phyloP scores from a whole-genome alignment of 1,140 invertebrate genomes.

The Nymphalis io region DNA sequence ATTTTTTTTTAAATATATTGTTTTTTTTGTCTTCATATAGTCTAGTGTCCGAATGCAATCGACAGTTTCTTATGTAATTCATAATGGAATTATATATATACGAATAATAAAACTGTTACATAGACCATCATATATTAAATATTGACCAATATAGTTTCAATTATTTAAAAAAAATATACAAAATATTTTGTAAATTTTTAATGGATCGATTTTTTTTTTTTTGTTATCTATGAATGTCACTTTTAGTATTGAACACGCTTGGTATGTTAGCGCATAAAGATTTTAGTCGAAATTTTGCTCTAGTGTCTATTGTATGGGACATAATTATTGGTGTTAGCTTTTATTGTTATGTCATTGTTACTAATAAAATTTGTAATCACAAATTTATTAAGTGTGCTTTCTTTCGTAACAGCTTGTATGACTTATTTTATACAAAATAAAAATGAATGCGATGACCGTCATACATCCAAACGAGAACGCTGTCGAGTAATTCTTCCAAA shows the following conservation, averaged over 20 bases:
- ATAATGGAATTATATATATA: neutral
- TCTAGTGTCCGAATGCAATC: neutral
- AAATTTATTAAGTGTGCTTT: constrained; percentile 47
- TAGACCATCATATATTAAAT: neutral
- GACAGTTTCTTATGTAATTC: neutral
- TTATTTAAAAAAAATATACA: constrained; percentile 25
- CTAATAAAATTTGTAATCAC: constrained; percentile 44
- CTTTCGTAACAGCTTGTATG: constrained; percentile 59
- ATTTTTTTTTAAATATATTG: neutral
- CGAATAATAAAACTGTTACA: neutral
- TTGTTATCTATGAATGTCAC: neutral
- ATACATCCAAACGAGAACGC: constrained; percentile 43
- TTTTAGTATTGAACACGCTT: constrained; percentile 19
- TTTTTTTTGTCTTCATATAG: neutral
- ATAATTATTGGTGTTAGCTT: constrained; percentile 54
- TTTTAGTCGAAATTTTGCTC: constrained; percentile 43
- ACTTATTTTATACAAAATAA: constrained; percentile 69
- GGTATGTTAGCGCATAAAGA: constrained; percentile 36
- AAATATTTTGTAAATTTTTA: constrained; percentile 26
- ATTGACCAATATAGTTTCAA: constrained; percentile 33
- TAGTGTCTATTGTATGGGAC: constrained; percentile 26
- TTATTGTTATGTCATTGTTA: constrained; percentile 57
- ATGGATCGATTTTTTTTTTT: neutral
- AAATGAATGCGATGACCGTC: constrained; percentile 38
- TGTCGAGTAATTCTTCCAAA: constrained; percentile 78